Conservation (phyloP, 2,888 invertebrate species). For the Pinctada fucata region DNA sequence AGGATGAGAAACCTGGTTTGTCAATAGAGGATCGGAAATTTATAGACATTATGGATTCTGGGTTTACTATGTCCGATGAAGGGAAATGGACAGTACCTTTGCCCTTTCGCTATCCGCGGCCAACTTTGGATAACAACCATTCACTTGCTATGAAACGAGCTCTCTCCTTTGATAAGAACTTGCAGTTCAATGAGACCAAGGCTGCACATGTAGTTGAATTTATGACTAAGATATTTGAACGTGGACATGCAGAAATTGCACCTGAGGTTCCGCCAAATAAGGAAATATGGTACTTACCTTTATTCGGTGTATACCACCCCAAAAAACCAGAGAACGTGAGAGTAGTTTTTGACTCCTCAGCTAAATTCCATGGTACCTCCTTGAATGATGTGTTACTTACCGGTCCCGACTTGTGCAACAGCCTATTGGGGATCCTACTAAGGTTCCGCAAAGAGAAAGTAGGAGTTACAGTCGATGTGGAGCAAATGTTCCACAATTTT, state of each 20-base stretch:
- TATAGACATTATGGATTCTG: constrained; percentile 29
- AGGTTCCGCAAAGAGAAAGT: constrained; percentile 35
- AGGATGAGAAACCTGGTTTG: constrained; percentile 33
- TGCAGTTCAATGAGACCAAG: too few species aligned
- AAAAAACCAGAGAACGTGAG: constrained; percentile 28
- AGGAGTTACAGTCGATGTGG: constrained; percentile 44
- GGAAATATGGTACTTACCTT: constrained; percentile 38
- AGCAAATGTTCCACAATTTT: not conserved
- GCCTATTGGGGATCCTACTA: too few species aligned
- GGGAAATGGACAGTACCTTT: too few species aligned
- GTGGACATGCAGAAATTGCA: constrained; percentile 42
- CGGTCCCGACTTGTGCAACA: constrained; percentile 40
- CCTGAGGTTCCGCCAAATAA: constrained; percentile 8
- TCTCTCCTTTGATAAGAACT: too few species aligned
- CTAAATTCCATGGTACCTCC: constrained; percentile 38
- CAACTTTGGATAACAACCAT: too few species aligned
- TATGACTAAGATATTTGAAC: constrained; percentile 32
- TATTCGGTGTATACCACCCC: constrained; percentile 45
- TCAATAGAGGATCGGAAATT: constrained; percentile 43
- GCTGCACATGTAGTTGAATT: too few species aligned
- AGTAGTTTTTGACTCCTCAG: constrained; percentile 48
- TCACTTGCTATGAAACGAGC: too few species aligned
- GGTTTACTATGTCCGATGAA: not conserved
- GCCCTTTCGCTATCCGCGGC: too few species aligned
- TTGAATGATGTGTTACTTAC: constrained; percentile 41